Percentiles rank a stretch among this genome's conserved stretches.
Evolutionary conservation across 2,888 invertebrate genomes (phyloP).

Genomic region (Oegoconia quadripuncta): DNA sequence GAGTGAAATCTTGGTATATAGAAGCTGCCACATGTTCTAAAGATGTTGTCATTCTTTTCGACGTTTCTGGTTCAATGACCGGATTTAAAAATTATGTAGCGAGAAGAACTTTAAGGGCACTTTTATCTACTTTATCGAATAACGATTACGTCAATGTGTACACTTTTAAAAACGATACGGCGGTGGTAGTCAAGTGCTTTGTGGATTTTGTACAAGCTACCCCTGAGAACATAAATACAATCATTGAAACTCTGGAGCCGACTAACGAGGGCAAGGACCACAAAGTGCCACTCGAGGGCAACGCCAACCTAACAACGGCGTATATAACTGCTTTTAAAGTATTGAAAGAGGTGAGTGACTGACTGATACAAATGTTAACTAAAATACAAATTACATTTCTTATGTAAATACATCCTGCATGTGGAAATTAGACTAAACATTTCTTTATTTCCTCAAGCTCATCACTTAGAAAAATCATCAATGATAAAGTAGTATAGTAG

Average conservation of each 20-base stretch:
- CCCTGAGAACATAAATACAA: slow-evolving; percentile 88
- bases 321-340: slow-evolving; percentile 91
- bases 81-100: slow-evolving; percentile 89
- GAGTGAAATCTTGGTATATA: slow-evolving; percentile 96
- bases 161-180: slow-evolving; percentile 85
- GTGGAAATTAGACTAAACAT: no score
- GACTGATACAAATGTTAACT: no score
- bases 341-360: slow-evolving; percentile 81
- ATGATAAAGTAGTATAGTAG: no score
- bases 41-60: slow-evolving; percentile 96
- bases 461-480: no score
- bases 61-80: slow-evolving; percentile 98
- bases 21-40: slow-evolving; percentile 99
- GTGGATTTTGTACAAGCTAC: slow-evolving; percentile 93
- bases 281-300: slow-evolving; percentile 84
- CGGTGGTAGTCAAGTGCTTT: slow-evolving; percentile 91
- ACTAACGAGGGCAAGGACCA: slow-evolving; percentile 47
- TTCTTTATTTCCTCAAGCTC: no score
- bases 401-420: no score
- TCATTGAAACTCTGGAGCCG: slow-evolving; percentile 83
- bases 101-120: slow-evolving; percentile 90
- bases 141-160: slow-evolving; percentile 98
- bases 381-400: no score
- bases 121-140: slow-evolving; percentile 96
- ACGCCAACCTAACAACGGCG: slow-evolving; percentile 91